These are phyloP conservation scores for Hylyphantes graminicola DNA, from an alignment of 1,140 invertebrate genomes.

Conservation along the genomic window DNA sequence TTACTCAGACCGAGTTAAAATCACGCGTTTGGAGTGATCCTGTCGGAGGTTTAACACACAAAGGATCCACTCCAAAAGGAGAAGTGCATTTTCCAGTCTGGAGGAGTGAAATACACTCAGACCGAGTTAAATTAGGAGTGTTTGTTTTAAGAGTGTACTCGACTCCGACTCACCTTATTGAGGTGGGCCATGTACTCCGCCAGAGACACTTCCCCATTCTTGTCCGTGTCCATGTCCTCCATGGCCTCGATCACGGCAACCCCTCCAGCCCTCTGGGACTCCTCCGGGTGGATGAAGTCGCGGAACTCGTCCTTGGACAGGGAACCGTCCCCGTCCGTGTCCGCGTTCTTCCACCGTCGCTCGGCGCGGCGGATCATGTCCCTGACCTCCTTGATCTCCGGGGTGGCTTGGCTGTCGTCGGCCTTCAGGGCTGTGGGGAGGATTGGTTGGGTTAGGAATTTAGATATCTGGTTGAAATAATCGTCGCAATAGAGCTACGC, in stretches of 20 bases:
- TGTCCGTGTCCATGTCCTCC: slow-evolving; percentile 97
- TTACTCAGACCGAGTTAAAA: too few relatives aligned
- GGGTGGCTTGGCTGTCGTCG: slow-evolving; percentile 26
- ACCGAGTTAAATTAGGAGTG: too few relatives aligned
- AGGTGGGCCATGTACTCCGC: slow-evolving; percentile 76
- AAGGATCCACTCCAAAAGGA: too few relatives aligned
- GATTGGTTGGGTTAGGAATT: neutral
- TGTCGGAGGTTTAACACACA: too few relatives aligned
- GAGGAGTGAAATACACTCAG: too few relatives aligned
- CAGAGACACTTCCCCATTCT: slow-evolving; percentile 80
- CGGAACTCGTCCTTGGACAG: slow-evolving; percentile 89
- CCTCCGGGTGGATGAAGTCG: slow-evolving; percentile 96
- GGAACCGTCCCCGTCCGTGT: slow-evolving; percentile 76
- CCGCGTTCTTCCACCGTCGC: slow-evolving; percentile 85
- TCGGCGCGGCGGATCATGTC: slow-evolving; percentile 84
- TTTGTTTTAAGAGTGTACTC: too few relatives aligned
- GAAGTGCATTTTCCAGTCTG: too few relatives aligned
- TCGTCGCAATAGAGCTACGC: too few relatives aligned
- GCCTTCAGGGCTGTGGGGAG: slow-evolving; percentile 23
- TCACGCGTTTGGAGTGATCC: too few relatives aligned
- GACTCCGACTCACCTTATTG: slow-evolving; percentile 56
- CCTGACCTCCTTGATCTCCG: slow-evolving; percentile 71
- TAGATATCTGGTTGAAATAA: too few relatives aligned
- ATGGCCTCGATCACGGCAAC: slow-evolving; percentile 93
- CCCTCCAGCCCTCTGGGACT: slow-evolving; percentile 87